Percentiles rank a stretch among this genome's conserved stretches.
Conservation (phyloP, 1,140 invertebrate genomes). For the Polypedilum pembai region DNA sequence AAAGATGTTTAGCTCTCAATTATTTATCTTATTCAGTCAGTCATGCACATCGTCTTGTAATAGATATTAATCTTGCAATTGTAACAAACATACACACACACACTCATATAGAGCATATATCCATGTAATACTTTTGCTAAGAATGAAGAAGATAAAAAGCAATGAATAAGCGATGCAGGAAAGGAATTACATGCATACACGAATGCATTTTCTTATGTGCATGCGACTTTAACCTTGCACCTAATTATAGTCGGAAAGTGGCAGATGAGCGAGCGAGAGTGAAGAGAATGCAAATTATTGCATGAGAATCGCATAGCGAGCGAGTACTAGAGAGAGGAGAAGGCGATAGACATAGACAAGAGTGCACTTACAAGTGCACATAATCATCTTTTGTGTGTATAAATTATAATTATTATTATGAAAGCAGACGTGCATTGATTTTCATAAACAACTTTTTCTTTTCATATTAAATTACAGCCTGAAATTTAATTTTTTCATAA, state of each 20-base stretch:
- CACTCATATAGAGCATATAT: no score
- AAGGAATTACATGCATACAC: slow-evolving; percentile 14
- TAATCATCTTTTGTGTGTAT: not conserved
- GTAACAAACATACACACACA: no score
- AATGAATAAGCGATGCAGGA: not conserved
- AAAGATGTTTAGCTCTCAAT: not conserved
- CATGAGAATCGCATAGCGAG: not conserved
- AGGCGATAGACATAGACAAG: not conserved
- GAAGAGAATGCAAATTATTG: no score
- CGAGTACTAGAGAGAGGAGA: not conserved
- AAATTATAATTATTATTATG: no score
- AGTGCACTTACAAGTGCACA: slow-evolving; percentile 22
- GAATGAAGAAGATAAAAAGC: not conserved
- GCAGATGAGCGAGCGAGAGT: slow-evolving; percentile 2
- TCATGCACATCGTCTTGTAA: not conserved
- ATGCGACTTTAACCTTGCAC: slow-evolving; percentile 31
- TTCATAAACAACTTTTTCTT: no score
- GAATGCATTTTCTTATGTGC: slow-evolving; percentile 26
- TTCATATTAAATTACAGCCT: no score
- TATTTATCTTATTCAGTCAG: not conserved
- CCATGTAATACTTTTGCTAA: no score
- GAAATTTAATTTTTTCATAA: no score
- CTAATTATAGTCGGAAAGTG: slow-evolving; percentile 29
- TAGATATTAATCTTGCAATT: no score
- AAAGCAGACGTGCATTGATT: no score